Percentiles rank a stretch among this genome's conserved stretches.
phyloP scores from a whole-genome alignment of 2,797 vertebrate genomes.

The Falco rusticolus region DNA sequence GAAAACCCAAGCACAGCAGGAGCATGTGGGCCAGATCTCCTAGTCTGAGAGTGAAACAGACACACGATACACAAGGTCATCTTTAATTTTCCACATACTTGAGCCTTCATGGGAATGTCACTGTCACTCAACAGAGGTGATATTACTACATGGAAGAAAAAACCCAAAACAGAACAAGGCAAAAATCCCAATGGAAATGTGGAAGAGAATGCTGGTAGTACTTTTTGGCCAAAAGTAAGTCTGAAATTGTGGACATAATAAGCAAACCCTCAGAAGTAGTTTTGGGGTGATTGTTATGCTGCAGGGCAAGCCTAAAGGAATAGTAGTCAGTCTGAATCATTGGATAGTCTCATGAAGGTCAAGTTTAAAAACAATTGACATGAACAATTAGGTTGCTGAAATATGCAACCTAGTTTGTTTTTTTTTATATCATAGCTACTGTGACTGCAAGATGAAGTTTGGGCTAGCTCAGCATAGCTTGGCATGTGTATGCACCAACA shows the following conservation, averaged over 20 bases:
- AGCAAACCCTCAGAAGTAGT: not conserved
- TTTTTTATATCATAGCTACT: not conserved
- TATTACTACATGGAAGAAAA: not conserved
- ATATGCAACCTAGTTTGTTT: not conserved
- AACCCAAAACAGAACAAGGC: not conserved
- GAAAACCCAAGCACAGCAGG: not conserved
- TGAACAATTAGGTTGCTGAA: not conserved
- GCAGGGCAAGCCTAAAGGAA: not conserved
- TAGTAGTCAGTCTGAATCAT: not conserved
- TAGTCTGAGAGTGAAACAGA: not conserved
- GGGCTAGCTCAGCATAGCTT: not conserved
- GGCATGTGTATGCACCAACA: not conserved
- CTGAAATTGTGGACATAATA: not conserved
- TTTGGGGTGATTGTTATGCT: not conserved
- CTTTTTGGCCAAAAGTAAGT: not conserved
- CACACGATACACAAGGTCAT: not conserved
- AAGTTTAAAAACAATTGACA: not conserved
- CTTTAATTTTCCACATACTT: not conserved
- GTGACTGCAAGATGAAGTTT: not conserved
- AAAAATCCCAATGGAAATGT: not conserved
- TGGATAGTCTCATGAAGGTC: not conserved
- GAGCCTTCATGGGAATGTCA: not conserved
- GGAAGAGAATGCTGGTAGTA: not conserved
- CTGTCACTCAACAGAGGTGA: not conserved
- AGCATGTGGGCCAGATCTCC: not conserved